Evolutionary conservation across 2,797 vertebrate species (phyloP).

Genomic region (Micrastur ruficollis): DNA sequence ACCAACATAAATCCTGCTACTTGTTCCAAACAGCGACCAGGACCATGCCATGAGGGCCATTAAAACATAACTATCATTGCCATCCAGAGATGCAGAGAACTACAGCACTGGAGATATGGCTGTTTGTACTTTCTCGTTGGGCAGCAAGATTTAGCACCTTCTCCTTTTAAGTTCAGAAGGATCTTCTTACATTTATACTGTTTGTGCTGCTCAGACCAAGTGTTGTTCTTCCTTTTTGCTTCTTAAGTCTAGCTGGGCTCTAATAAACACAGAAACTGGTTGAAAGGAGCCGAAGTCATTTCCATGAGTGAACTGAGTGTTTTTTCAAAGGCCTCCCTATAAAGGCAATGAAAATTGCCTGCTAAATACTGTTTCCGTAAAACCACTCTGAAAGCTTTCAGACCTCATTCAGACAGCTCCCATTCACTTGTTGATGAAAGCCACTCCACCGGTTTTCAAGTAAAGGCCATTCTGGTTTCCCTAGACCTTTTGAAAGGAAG

Average conservation of each 20-base stretch:
- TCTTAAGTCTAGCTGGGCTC: not conserved
- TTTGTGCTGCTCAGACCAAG: not conserved
- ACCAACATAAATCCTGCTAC: not conserved
- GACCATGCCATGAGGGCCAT: not conserved
- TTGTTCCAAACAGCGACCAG: not conserved
- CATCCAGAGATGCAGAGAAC: not conserved
- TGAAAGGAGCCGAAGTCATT: not conserved
- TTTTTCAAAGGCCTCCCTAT: not conserved
- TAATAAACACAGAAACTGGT: not conserved
- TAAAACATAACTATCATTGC: not conserved
- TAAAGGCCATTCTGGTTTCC: not conserved
- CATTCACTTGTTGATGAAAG: not conserved
- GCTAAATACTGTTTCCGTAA: not conserved
- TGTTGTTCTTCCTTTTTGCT: not conserved
- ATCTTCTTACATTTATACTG: not conserved
- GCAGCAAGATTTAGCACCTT: not conserved
- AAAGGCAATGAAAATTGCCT: not conserved
- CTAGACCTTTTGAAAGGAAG: not conserved
- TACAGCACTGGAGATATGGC: not conserved
- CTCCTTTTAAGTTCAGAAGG: not conserved
- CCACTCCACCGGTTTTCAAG: not conserved
- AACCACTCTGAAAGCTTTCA: not conserved
- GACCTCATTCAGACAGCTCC: not conserved
- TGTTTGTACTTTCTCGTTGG: not conserved
- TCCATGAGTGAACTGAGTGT: not conserved